A percentile compares a stretch with the other conserved stretches of the same genome.
These are phyloP conservation scores for Dasyurus viverrinus DNA, from an alignment of 2,113 vertebrate species.

Conservation along the genomic window DNA sequence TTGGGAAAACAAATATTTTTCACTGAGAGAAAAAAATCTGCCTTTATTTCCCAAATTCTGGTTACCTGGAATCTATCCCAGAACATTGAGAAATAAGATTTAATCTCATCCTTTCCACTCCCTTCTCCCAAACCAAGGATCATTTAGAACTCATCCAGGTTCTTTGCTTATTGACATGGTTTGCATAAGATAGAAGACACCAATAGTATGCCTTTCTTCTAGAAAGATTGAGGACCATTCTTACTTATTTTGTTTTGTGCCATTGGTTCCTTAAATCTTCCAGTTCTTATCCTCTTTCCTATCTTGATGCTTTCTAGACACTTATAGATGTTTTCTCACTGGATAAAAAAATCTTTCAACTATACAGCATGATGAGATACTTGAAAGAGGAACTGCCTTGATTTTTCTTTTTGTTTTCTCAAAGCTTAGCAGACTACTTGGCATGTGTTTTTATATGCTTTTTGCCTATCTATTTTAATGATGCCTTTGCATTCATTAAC, in stretches of 20 bases:
- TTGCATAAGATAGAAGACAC: not conserved
- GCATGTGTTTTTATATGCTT: not conserved
- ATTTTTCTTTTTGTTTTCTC: not conserved
- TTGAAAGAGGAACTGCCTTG: not conserved
- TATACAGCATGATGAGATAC: not conserved
- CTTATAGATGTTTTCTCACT: not conserved
- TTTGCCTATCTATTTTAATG: not conserved
- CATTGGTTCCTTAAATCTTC: not conserved
- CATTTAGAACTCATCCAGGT: not conserved
- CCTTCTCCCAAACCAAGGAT: not conserved
- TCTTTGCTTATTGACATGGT: not conserved
- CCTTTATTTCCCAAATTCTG: not conserved
- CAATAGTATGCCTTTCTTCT: not conserved
- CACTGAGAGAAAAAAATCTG: slow-evolving; percentile 62
- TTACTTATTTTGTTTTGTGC: not conserved
- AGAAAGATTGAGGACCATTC: not conserved
- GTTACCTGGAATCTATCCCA: not conserved
- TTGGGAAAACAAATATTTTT: slow-evolving; percentile 24
- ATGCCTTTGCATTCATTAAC: not conserved
- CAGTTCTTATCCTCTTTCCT: not conserved
- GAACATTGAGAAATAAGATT: not conserved
- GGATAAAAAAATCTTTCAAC: not conserved
- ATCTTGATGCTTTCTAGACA: not conserved
- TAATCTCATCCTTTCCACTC: not conserved
- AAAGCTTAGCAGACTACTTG: not conserved